Evolutionary conservation across 2,888 invertebrate genomes (phyloP).

Genomic region (Eupithecia abbreviata): DNA sequence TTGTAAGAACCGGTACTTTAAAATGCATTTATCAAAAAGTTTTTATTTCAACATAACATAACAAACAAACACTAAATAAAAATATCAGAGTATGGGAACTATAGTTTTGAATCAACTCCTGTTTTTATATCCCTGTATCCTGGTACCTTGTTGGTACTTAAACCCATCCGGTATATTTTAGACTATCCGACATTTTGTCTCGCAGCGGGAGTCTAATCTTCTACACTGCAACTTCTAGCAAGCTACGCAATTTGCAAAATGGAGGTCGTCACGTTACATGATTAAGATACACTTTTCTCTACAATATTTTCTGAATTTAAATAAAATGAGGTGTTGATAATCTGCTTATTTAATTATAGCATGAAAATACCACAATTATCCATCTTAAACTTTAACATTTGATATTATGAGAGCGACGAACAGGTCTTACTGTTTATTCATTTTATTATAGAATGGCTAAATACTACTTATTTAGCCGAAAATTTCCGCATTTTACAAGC

Average conservation of each 20-base stretch:
- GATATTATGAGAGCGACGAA: conserved; percentile 6
- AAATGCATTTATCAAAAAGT: no score
- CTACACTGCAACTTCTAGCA: background rate
- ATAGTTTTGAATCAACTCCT: background rate
- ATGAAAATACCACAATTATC: conserved; percentile 1
- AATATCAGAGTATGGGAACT: background rate
- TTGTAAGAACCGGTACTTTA: no score
- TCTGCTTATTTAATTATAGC: background rate
- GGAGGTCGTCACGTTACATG: background rate
- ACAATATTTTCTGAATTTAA: background rate
- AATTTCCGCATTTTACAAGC: no score
- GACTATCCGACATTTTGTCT: background rate
- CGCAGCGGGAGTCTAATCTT: background rate
- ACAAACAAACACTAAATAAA: no score
- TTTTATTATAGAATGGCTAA: conserved; percentile 2
- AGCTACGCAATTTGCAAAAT: background rate
- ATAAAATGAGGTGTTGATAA: background rate
- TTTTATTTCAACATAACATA: no score
- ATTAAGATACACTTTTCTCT: background rate
- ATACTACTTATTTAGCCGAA: no score
- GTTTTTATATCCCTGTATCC: no score
- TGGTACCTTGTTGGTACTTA: background rate
- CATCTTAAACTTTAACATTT: conserved; percentile 10
- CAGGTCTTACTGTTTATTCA: background rate
- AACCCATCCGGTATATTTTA: background rate